Base-by-base conservation (phyloP, 2,113 vertebrate species). In the Indri indri region DNA sequence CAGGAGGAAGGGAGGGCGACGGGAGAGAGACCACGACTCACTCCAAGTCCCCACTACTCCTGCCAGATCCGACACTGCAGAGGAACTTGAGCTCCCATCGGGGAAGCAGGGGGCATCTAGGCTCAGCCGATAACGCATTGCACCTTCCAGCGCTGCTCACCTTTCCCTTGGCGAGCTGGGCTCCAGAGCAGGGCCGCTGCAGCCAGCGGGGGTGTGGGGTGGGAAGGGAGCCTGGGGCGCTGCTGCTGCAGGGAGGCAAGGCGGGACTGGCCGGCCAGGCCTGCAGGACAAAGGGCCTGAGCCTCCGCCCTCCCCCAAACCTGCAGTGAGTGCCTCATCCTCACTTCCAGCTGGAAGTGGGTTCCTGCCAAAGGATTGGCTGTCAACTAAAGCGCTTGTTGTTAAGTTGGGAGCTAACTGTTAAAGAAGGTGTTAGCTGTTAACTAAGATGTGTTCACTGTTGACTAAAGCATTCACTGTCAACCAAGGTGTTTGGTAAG, bases 221-320 rank as follows among this genome's bases (percentile, higher is more conserved):
- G 25, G 37, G 87, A 37, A 14, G 61, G n/a, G 17, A 65, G 42
- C 22, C 13, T 22, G 12, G 30, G 42, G 12, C 2, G 3, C 20
- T 10, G 27, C 40, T 22, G 3, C 54, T 25, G 3, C 0, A 2
- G 47, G 0, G 18, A 0, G 0, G 59, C 30, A 0, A 1, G 18
- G 52, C 74, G 8, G 9, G 0, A 2, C 16, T 9, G 37, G 32
- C 32, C 11, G 16, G 50, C 18, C 61, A 7, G 50, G 34, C 79
- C 12, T 3, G 61, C 18, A 3, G 70, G 82, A 12, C 34, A 27
- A 37, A 5, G 42, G 40, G 32, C 47, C 45, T 3, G 9, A 47
- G 23, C 8, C 30, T 34, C 88, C 87, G 57, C 57, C 34, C 6
- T 20, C n/a, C 4, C 16, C n/a, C 37, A 20, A 5, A 0, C 2